Conservation (phyloP, 2,888 invertebrate species). For the Troides helena region DNA sequence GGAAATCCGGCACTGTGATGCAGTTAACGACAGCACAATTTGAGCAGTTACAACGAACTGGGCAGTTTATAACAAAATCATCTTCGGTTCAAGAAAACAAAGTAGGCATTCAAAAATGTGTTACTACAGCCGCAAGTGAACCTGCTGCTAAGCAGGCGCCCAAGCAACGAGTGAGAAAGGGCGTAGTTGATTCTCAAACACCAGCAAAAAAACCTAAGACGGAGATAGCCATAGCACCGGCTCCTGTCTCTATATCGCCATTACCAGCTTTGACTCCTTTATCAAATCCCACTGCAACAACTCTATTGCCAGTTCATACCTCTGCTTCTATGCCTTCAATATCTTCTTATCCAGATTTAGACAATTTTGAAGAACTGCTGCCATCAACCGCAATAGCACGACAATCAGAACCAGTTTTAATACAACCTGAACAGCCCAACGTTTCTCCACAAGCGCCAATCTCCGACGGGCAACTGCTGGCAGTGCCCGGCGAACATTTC, state of each 20-base stretch:
- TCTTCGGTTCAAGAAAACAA: slow-evolving; percentile 56
- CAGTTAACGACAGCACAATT: slow-evolving; percentile 75
- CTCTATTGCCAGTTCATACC: slow-evolving; percentile 45
- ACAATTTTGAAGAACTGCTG: slow-evolving; percentile 71
- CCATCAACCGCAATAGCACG: slow-evolving; percentile 71
- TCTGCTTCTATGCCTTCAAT: slow-evolving; percentile 46
- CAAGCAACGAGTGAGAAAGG: slow-evolving; percentile 57
- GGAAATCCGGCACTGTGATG: slow-evolving; percentile 73
- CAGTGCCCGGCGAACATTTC: slow-evolving; percentile 86
- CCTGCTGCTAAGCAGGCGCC: slow-evolving; percentile 43
- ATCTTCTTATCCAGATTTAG: slow-evolving; percentile 54
- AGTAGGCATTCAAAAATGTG: slow-evolving; percentile 58
- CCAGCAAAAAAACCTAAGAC: slow-evolving; percentile 61
- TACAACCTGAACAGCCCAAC: slow-evolving; percentile 41
- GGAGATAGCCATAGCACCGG: slow-evolving; percentile 56
- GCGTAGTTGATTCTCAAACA: slow-evolving; percentile 47
- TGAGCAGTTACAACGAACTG: slow-evolving; percentile 72
- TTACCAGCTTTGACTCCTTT: slow-evolving; percentile 51
- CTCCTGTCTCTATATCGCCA: slow-evolving; percentile 39
- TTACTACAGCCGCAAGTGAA: slow-evolving; percentile 52
- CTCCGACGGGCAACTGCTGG: slow-evolving; percentile 83
- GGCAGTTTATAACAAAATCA: slow-evolving; percentile 68
- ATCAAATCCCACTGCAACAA: slow-evolving; percentile 40
- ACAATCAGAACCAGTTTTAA: slow-evolving; percentile 45
- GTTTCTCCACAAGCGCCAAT: slow-evolving; percentile 51